Conservation (phyloP, 92 coral and sea anemone genomes). For the Heliopora coerulea region DNA sequence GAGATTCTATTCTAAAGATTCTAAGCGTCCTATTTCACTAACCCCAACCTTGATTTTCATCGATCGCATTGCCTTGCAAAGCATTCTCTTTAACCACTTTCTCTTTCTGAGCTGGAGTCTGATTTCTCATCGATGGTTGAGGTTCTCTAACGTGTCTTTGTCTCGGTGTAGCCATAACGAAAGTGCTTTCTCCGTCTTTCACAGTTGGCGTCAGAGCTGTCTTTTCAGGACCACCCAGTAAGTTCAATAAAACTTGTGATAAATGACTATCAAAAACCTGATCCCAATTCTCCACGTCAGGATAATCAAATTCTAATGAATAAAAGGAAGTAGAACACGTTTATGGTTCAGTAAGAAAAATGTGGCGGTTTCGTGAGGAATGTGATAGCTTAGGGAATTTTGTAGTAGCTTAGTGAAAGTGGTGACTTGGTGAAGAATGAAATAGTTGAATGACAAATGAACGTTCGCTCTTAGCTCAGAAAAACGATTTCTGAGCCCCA, state of each 20-base stretch:
- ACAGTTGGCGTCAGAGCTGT: background rate
- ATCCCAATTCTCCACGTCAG: constrained; percentile 29
- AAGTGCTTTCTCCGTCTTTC: constrained; percentile 4
- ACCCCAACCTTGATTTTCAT: too few relatives aligned
- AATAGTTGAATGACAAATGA: too few relatives aligned
- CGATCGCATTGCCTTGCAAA: too few relatives aligned
- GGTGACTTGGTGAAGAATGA: too few relatives aligned
- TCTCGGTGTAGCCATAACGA: constrained; percentile 31
- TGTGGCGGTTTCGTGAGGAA: too few relatives aligned
- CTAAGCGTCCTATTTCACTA: background rate
- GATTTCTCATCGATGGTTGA: background rate
- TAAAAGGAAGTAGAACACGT: too few relatives aligned
- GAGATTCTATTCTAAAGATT: background rate
- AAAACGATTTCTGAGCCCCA: too few relatives aligned
- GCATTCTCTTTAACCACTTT: constrained; percentile 1
- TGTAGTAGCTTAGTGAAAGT: too few relatives aligned
- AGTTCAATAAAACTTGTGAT: constrained; percentile 23
- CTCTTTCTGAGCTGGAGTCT: background rate
- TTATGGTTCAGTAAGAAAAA: too few relatives aligned
- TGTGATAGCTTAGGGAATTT: too few relatives aligned
- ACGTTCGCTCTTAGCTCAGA: too few relatives aligned
- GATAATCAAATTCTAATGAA: constrained; percentile 25
- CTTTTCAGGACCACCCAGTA: constrained; percentile 30
- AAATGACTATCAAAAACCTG: constrained; percentile 30
- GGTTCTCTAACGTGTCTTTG: background rate